Evolutionary conservation across 2,797 vertebrate species (phyloP), one percentile per base, ranked within the genome.

Genomic region (Coreius guichenoti): DNA sequence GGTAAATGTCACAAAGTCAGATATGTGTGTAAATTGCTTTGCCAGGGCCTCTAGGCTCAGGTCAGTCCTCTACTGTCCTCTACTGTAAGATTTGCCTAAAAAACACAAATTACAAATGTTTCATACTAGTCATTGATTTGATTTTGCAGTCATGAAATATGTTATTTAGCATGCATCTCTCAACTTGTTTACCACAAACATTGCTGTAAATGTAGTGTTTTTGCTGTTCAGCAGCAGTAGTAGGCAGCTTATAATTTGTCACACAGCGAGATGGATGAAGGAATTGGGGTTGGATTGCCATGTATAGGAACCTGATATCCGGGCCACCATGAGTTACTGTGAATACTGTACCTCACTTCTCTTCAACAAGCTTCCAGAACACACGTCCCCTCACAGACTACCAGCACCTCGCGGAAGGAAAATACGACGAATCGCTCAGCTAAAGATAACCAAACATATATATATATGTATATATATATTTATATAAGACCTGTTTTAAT

Each of bases 281-380:
- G 86, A 45, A 73, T 79, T 49, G 36, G 33, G 75, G 81, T 91
- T 88, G 87, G 90, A 82, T 82, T 88, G 80, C 89, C 70, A 47
- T 68, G 43, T 47, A 54, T 45, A 45, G 80, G 33, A 93, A 92
- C 89, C 86, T 80, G 91, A 93, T 86, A 88, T 87, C 39, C 84
- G 79, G 73, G 80, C 88, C 86, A 85, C 75, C 72, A 80, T 65
- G 84, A 86, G 84, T 86, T 82, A 72, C 87, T 87, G 19, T 76
- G 78, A 84, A 81, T 84, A 83, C 86, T 86, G 86, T 81, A 74
- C 65, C 19, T 43, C 81, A 87, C 83, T 90, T 90, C 76, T 90
- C 58, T 65, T 86, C 84, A 89, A 79, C 0, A 11, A 86, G 80
- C 80, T 88, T 8, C 84, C 86, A 89, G 81, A 88, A 89, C 75